A percentile compares a stretch with the other conserved stretches of the same genome.
Evolutionary conservation across 1,140 invertebrate genomes (phyloP).

Genomic region (Sinella curviseta): DNA sequence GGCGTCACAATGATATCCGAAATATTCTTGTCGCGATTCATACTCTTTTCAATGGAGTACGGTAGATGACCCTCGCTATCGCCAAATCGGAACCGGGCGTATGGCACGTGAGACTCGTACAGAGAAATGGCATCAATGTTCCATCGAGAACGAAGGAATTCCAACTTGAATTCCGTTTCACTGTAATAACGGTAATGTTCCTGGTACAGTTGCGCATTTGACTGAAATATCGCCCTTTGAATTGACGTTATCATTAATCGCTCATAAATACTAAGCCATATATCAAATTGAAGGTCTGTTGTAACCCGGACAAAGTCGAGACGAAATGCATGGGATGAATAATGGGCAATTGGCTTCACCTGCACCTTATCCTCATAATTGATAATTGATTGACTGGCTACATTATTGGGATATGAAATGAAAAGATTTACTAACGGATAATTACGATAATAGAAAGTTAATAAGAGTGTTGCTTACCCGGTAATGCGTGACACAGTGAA

Average conservation of each 20-base stretch:
- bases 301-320: neutral
- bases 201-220: neutral
- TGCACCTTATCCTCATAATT: neutral
- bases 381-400: neutral
- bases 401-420: too few species aligned
- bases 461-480: neutral
- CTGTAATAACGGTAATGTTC: neutral
- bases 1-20: neutral
- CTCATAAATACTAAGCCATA: neutral
- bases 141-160: neutral
- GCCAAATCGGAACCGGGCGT: neutral
- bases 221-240: neutral
- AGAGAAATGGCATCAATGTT: neutral
- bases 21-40: neutral
- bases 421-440: neutral
- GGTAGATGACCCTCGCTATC: neutral
- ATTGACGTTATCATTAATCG: constrained; percentile 4
- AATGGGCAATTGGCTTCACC: neutral
- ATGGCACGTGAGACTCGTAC: neutral
- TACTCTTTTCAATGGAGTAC: neutral
- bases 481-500: neutral
- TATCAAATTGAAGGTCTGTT: neutral
- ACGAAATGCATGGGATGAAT: neutral
- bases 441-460: neutral
- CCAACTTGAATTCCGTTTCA: neutral